Evolutionary conservation across 2,888 invertebrate species (phyloP), one percentile per base, ranked within the genome.

Genomic region (Lasioglossum oenotherae): DNA sequence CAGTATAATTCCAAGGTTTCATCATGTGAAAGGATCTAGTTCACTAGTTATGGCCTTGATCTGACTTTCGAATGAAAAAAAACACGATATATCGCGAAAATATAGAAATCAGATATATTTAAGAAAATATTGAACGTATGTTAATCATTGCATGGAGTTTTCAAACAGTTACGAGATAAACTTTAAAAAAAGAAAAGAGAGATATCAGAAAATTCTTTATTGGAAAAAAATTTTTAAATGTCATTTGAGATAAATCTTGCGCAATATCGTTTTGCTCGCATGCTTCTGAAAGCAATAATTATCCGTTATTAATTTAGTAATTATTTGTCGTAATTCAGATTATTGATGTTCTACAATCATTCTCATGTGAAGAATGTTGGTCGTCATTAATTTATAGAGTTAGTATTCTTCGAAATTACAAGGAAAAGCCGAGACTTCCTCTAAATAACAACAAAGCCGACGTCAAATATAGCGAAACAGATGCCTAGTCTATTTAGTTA

Each of bases 21-120:
- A 78, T 57, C 69, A 78, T 80, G 88, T 90, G 89, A 90, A 90
- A 89, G 91, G 88, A 74, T 77, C 49, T 84, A 72, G 12, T 80
- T 81, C 74, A 87, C 41, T 80, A 78, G 79, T 10, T 71, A n/a
- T 88, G 86, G 57, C 92, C 91, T 91, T 92, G 89, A 67, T 80
- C 78, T 41, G 78, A 53, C 79, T 86, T 81, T 80, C 16, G 16
- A 46, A 74, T 27, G 77, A 57, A 31, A 69, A 74, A 38, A 19
- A 74, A 44, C 16, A 57, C 10, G 10, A 23, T 53, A 53, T 0
- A 57, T 6, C 46, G 3, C n/a, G 31, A 72, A 75, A 35, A 27
- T 14, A 41, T 49, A 19, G 2, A 49, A 60, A 72, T 27, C 12
- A 44, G 6, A 76, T 35, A 35, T n/a, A 74, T n/a, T 44, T 2